phyloP scores from a whole-genome alignment of 2,113 vertebrate genomes.

The Indicator indicator region DNA sequence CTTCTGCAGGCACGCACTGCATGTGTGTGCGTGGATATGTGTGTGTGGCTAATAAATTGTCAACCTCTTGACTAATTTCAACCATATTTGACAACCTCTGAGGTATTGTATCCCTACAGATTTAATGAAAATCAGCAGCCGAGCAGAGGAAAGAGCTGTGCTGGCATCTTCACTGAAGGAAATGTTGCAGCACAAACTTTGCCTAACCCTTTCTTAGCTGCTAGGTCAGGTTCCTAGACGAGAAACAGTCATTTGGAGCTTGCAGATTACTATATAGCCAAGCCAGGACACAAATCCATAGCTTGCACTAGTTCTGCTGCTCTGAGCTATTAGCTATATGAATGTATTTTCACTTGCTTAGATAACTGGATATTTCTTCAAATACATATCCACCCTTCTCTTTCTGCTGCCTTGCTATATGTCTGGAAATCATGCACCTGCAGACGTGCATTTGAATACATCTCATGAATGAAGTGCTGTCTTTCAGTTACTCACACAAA shows the following conservation, averaged over 20 bases:
- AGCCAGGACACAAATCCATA: background rate
- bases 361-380: background rate
- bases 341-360: background rate
- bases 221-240: background rate
- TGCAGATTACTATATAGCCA: background rate
- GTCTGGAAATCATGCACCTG: background rate
- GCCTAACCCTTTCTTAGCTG: background rate
- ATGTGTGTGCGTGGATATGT: background rate
- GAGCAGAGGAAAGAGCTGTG: background rate
- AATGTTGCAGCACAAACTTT: background rate
- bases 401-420: background rate
- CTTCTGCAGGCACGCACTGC: background rate
- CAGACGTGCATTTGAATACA: constrained; percentile 20
- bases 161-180: background rate
- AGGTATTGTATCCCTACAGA: background rate
- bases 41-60: background rate
- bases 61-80: constrained; percentile 21
- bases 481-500: background rate
- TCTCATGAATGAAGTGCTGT: background rate
- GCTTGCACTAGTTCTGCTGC: background rate
- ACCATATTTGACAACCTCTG: background rate
- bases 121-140: background rate
- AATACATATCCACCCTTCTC: background rate
- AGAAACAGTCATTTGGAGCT: background rate
- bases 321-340: constrained; percentile 9